Evolutionary conservation across 2,888 invertebrate genomes (phyloP), one percentile per base, ranked within the genome.

Genomic region (Spicauda simplicius): DNA sequence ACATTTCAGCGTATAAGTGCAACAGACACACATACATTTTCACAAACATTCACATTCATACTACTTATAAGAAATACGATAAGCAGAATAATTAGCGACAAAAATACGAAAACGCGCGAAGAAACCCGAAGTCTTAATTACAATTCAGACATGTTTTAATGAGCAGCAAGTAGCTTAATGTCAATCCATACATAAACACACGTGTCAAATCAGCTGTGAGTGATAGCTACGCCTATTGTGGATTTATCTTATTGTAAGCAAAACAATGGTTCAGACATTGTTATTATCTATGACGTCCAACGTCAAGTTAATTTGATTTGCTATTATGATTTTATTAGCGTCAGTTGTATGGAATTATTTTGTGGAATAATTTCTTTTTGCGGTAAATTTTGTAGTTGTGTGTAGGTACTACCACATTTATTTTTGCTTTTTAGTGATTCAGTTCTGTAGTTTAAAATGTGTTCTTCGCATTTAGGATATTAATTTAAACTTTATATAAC

Each of bases 231-330:
- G 33, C 45, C 45, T 45, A 50, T 18, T 18, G 18, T 50, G 50
- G 50, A 18, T 50, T 50, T 18, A 56, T 58, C 30, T 57, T 41
- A 57, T 41, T 58, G 57, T 45, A 58, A 45, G 33, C n/a, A n/a
- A 58, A 58, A 58, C 41, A 45, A 58, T 58, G 19, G 57, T 14
- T 41, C 2, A n/a, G 41, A 58, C 57, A 58, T 14, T 45, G 57
- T 58, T 58, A 45, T 58, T 58, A 50, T 50, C 50, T 58, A 20
- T 58, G 57, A 56, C 41, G 41, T 57, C 19, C 33, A 57, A 41
- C 50, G 16, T 18, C 50, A n/a, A 18, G 18, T 50, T 18, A 18
- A 50, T 45, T 50, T 50, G 50, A 18, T 50, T 50, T 18, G 18
- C 50, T 50, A 50, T 18, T 50, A 18, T 50, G 10, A 50, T 50